phyloP scores from a whole-genome alignment of 2,888 invertebrate genomes.

The Laspeyria flexula region DNA sequence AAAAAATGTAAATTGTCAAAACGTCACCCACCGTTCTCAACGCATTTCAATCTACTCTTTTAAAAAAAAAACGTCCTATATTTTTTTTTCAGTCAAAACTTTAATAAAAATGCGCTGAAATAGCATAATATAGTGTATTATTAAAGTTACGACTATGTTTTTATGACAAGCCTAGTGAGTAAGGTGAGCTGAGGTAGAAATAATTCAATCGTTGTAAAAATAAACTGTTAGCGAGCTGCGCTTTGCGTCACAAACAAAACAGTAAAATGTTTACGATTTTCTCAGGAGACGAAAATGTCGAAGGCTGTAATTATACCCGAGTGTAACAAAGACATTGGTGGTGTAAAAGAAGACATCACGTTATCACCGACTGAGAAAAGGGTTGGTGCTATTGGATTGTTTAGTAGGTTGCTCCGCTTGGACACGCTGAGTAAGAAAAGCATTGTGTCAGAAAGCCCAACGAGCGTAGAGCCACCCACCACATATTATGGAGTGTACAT shows the following conservation, averaged over 20 bases:
- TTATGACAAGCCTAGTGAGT: slow-evolving; percentile 63
- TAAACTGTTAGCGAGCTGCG: slow-evolving; percentile 60
- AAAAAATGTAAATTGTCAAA: slow-evolving; percentile 32
- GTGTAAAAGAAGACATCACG: slow-evolving; percentile 71
- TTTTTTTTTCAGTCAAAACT: slow-evolving; percentile 47
- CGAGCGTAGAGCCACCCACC: slow-evolving; percentile 60
- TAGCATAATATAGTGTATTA: slow-evolving; percentile 32
- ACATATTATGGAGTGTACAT: slow-evolving; percentile 83
- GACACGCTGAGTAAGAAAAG: slow-evolving; percentile 67
- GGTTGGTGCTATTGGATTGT: slow-evolving; percentile 71
- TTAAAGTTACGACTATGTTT: slow-evolving; percentile 60
- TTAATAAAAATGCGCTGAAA: slow-evolving; percentile 56
- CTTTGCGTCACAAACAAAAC: slow-evolving; percentile 82
- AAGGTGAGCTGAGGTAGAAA: slow-evolving; percentile 54
- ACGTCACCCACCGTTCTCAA: slow-evolving; percentile 61
- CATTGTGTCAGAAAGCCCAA: slow-evolving; percentile 61
- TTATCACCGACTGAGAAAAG: slow-evolving; percentile 73
- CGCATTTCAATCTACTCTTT: slow-evolving; percentile 66
- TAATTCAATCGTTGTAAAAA: slow-evolving; percentile 59
- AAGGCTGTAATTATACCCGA: slow-evolving; percentile 77
- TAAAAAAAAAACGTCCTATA: slow-evolving; percentile 54
- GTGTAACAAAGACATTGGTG: slow-evolving; percentile 71
- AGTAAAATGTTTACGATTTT: slow-evolving; percentile 77
- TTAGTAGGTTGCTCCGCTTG: slow-evolving; percentile 74
- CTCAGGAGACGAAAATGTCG: slow-evolving; percentile 69